Conservation (phyloP, 2,113 vertebrate species). For the Psilopogon haemacephalus region DNA sequence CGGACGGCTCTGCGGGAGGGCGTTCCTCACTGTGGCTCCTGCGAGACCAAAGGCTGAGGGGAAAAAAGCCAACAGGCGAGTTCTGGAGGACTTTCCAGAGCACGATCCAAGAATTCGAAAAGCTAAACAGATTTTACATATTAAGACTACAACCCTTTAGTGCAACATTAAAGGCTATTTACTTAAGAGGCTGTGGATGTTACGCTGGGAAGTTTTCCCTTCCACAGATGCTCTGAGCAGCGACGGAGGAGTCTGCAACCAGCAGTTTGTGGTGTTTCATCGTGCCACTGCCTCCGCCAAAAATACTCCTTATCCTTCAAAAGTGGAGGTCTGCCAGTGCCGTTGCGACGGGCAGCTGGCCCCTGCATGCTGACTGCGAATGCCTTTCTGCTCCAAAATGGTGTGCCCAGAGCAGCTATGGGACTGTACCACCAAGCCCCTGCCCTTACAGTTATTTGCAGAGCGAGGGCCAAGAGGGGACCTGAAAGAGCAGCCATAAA, state of each 20-base stretch:
- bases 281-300: accelerated
- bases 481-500: background rate
- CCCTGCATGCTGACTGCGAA: background rate
- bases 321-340: background rate
- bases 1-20: background rate
- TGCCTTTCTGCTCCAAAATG: background rate
- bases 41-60: background rate
- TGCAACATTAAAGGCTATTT: slow-evolving; percentile 61
- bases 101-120: slow-evolving; percentile 43
- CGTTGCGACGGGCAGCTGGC: background rate
- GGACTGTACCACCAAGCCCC: background rate
- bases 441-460: background rate
- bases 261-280: background rate
- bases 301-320: accelerated
- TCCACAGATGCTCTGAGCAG: background rate
- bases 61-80: slow-evolving; percentile 26
- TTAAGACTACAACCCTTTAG: slow-evolving; percentile 56
- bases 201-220: slow-evolving; percentile 46
- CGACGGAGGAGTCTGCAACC: background rate
- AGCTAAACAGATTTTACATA: slow-evolving; percentile 59
- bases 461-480: background rate
- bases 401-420: accelerated
- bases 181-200: slow-evolving; percentile 36
- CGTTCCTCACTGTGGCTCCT: background rate
- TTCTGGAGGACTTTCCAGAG: slow-evolving; percentile 50